Percentiles rank a stretch among this genome's conserved stretches.
Evolutionary conservation across 2,797 vertebrate genomes (phyloP).

Genomic region (Myotis findleyi): DNA sequence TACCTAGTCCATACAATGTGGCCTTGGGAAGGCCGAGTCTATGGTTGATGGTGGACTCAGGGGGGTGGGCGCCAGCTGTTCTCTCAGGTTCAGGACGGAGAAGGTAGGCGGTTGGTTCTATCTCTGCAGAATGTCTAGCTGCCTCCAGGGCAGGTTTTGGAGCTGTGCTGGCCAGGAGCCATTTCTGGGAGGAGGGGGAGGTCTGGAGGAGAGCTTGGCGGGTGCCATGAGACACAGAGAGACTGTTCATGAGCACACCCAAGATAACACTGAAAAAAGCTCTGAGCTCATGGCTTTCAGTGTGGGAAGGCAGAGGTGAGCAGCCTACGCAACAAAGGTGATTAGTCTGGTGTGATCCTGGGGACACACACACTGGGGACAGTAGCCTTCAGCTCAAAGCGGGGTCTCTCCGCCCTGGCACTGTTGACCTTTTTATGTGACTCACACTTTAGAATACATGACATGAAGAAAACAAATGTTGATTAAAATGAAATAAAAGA

Average conservation of each 20-base stretch:
- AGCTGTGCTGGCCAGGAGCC: background rate
- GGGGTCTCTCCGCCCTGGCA: background rate
- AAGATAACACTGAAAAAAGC: background rate
- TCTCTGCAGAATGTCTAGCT: background rate
- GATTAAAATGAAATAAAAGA: conserved; percentile 16
- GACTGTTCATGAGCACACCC: background rate
- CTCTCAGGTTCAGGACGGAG: background rate
- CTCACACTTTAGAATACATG: background rate
- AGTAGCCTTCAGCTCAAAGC: background rate
- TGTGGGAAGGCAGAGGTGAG: rapidly evolving
- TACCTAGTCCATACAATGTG: background rate
- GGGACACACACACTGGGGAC: background rate
- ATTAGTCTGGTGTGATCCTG: background rate
- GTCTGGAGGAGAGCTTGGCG: background rate
- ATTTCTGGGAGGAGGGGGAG: background rate
- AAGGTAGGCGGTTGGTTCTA: background rate
- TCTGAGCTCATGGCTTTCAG: background rate
- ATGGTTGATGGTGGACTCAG: background rate
- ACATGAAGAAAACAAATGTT: background rate
- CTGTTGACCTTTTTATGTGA: background rate
- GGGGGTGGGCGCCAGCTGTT: rapidly evolving
- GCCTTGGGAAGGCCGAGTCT: background rate
- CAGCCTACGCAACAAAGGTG: background rate
- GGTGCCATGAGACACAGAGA: background rate
- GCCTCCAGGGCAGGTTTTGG: background rate